phyloP scores from a whole-genome alignment of 2,888 invertebrate genomes.

The Caradrina clavipalpis region DNA sequence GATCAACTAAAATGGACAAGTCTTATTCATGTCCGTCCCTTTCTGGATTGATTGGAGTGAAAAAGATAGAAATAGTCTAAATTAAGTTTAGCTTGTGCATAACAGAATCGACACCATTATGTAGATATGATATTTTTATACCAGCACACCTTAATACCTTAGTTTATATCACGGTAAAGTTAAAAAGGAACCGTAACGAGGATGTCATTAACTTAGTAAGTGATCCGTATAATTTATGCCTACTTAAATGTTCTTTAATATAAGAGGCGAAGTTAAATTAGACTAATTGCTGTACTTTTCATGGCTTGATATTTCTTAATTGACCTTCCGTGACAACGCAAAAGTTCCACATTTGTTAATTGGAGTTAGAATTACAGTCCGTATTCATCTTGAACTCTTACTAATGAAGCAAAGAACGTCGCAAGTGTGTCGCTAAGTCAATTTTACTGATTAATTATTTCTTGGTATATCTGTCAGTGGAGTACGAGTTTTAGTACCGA shows the following conservation, averaged over 20 bases:
- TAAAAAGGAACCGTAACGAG: not conserved
- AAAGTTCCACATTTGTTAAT: constrained; percentile 81
- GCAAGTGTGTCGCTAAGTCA: constrained; percentile 56
- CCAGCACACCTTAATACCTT: too few species aligned
- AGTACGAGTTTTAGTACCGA: constrained; percentile 22
- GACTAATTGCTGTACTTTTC: constrained; percentile 75
- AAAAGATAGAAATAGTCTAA: too few species aligned
- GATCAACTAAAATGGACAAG: too few species aligned
- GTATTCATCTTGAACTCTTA: constrained; percentile 63
- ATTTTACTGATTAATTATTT: constrained; percentile 57
- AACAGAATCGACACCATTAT: too few species aligned
- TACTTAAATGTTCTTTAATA: constrained; percentile 41
- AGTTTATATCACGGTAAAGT: not conserved
- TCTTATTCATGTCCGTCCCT: too few species aligned
- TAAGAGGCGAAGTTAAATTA: constrained; percentile 69
- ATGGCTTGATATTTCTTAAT: constrained; percentile 76
- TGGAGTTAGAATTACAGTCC: constrained; percentile 75
- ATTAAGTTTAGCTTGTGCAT: too few species aligned
- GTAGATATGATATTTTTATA: too few species aligned
- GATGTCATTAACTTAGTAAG: not conserved
- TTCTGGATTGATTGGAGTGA: too few species aligned
- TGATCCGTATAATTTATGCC: constrained; percentile 31
- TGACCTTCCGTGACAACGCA: constrained; percentile 75
- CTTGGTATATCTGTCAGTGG: constrained; percentile 42
- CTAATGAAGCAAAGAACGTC: constrained; percentile 63